Conservation (phyloP, 1,140 invertebrate genomes). For the Amyelois transitella region DNA sequence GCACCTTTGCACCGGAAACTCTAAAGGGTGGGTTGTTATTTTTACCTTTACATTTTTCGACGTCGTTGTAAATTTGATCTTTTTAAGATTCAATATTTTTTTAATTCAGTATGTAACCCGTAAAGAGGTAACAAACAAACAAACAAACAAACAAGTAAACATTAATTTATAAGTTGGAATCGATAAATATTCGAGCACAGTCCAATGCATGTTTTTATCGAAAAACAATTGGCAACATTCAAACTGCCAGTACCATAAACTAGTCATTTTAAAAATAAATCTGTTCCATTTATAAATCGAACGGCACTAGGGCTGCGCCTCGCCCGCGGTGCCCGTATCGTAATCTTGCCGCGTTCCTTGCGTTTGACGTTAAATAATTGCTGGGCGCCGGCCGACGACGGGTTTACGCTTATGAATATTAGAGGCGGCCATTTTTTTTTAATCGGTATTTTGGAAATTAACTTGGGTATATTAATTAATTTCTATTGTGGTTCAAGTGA, state of each 20-base stretch:
- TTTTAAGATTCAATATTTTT: too few relatives aligned
- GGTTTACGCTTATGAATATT: neutral
- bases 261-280: neutral
- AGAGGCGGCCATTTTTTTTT: constrained; percentile 5
- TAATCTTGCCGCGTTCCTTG: constrained; percentile 38
- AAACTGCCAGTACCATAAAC: neutral
- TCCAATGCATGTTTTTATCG: neutral
- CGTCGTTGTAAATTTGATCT: too few relatives aligned
- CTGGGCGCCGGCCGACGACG: constrained; percentile 25
- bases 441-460: neutral
- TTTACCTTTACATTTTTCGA: too few relatives aligned
- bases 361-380: constrained; percentile 52
- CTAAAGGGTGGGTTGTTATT: too few relatives aligned
- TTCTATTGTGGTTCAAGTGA: neutral
- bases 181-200: too few relatives aligned
- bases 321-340: constrained; percentile 1
- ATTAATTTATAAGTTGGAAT: too few relatives aligned
- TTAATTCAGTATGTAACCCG: too few relatives aligned
- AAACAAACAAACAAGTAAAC: too few relatives aligned
- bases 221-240: neutral
- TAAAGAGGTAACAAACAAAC: too few relatives aligned
- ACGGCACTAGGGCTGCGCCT: neutral
- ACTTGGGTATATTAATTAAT: neutral
- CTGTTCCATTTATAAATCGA: constrained; percentile 6
- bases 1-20: too few relatives aligned